phyloP scores from a whole-genome alignment of 2,888 invertebrate genomes.

The Hypercompe scribonia region DNA sequence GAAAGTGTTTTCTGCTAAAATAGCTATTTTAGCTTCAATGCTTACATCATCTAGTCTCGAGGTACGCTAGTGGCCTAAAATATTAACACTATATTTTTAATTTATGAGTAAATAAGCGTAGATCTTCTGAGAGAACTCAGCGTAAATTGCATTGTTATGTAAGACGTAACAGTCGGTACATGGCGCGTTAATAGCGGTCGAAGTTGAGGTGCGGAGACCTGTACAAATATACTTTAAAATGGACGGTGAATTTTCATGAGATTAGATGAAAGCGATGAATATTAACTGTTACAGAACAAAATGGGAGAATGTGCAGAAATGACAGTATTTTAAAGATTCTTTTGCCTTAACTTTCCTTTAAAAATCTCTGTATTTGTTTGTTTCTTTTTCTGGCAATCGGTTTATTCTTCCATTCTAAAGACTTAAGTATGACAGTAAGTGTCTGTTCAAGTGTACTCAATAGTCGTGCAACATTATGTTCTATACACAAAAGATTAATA shows the following conservation, averaged over 20 bases:
- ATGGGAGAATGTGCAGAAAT: neutral
- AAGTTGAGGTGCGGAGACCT: neutral
- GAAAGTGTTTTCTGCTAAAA: too few relatives aligned
- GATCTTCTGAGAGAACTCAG: neutral
- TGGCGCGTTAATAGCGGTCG: conserved; percentile 5
- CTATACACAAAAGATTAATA: neutral
- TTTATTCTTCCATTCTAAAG: too few relatives aligned
- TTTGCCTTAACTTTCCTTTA: neutral
- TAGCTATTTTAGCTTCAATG: too few relatives aligned
- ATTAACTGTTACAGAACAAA: neutral
- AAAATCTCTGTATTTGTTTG: too few relatives aligned
- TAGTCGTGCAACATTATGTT: too few relatives aligned
- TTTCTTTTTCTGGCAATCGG: too few relatives aligned
- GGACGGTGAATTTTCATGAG: neutral
- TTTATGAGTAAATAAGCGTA: conserved; percentile 7
- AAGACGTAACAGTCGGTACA: conserved; percentile 5
- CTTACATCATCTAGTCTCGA: neutral
- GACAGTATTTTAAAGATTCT: neutral
- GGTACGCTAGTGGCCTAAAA: neutral
- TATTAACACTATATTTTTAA: neutral
- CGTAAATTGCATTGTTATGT: conserved; percentile 15
- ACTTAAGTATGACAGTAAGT: too few relatives aligned
- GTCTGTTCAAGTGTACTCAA: too few relatives aligned
- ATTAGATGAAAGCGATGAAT: neutral
- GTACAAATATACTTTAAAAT: conserved; percentile 5